Evolutionary conservation across 2,888 invertebrate genomes (phyloP).

Genomic region (Entomobrya proxima): DNA sequence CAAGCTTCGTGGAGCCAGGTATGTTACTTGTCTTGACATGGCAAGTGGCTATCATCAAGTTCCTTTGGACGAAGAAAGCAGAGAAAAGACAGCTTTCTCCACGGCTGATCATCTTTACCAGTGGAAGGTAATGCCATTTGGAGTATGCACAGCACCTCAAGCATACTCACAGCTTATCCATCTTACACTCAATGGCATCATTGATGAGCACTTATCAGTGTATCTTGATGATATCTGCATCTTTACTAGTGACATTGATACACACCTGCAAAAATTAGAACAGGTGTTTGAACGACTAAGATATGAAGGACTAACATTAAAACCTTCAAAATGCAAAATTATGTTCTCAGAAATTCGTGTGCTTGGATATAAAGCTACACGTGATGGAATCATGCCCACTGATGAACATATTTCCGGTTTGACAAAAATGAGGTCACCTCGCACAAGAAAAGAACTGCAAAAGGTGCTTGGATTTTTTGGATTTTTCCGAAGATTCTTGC

Average conservation of each 20-base stretch:
- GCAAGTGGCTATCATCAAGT: neutral
- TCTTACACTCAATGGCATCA: too few relatives aligned
- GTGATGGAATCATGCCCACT: neutral
- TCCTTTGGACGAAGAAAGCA: neutral
- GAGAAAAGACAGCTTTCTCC: neutral
- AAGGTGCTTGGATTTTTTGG: constrained; percentile 14
- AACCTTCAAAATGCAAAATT: constrained; percentile 25
- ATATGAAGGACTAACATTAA: neutral
- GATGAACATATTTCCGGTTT: neutral
- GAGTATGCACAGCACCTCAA: neutral
- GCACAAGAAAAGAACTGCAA: constrained; percentile 27
- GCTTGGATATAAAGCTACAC: neutral
- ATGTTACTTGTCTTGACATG: neutral
- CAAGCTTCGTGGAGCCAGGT: neutral
- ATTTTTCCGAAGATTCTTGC: constrained; percentile 18
- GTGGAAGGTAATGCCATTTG: constrained; percentile 9
- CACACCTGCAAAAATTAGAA: neutral
- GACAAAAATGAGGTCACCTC: neutral
- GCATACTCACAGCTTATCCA: constrained; percentile 3
- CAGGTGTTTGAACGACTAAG: neutral
- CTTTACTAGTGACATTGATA: too few relatives aligned
- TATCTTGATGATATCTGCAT: constrained; percentile 25
- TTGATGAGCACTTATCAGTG: neutral
- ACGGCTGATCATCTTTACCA: neutral
- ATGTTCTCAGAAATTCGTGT: neutral